Percentiles rank a stretch among this genome's conserved stretches.
Conservation (phyloP, 2,113 vertebrate species). For the Oreochromis aureus region DNA sequence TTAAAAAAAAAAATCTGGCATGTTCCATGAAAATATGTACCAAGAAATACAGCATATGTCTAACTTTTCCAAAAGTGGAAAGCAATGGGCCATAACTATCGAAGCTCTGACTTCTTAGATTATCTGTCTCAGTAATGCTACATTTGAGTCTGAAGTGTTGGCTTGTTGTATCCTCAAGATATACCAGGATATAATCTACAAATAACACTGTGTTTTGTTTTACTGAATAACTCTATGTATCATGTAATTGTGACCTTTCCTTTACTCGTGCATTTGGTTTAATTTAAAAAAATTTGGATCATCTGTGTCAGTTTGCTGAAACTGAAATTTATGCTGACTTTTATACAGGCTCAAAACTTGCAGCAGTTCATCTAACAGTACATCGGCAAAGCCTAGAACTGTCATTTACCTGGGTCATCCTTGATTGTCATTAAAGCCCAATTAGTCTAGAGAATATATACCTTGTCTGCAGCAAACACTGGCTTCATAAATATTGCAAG, state of each 20-base stretch:
- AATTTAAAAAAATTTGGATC: not conserved
- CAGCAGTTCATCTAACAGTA: constrained; percentile 19
- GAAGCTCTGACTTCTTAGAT: not conserved
- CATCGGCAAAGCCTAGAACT: not conserved
- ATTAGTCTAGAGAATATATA: constrained; percentile 41
- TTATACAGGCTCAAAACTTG: not conserved
- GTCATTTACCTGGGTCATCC: constrained; percentile 22
- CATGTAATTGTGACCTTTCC: not conserved
- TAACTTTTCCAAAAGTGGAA: not conserved
- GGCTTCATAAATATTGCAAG: constrained; percentile 41
- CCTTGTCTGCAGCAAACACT: constrained; percentile 18
- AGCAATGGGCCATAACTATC: not conserved
- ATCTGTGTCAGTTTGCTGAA: not conserved
- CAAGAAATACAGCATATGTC: not conserved
- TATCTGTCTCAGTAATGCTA: not conserved
- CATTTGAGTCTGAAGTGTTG: not conserved
- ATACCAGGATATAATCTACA: not conserved
- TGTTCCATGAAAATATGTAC: not conserved
- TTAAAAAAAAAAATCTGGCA: no score
- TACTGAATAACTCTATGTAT: not conserved
- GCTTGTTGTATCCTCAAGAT: not conserved
- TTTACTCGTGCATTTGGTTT: not conserved
- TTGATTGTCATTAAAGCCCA: constrained; percentile 16
- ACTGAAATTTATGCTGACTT: not conserved
- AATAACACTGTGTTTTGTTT: not conserved